Base-by-base conservation (phyloP, 2,888 invertebrate species). In the Leptinotarsa haldemani region DNA sequence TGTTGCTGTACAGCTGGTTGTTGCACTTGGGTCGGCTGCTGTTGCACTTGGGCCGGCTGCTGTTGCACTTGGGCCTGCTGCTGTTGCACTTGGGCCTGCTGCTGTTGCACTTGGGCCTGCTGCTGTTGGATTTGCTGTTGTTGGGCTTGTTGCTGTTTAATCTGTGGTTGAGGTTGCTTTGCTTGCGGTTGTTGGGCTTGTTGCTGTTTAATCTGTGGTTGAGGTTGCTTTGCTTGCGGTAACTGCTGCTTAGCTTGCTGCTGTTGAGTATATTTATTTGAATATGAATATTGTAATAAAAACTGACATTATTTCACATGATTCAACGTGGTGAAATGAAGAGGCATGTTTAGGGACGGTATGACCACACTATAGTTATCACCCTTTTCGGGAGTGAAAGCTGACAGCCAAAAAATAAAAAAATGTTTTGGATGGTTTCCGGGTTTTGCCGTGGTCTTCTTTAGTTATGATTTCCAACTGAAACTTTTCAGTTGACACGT, bases 161-260 rank as follows among this genome's bases (percentile, higher is more conserved):
- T 77, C 56, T 71, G 79, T 25, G 74, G 71, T 53, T 53, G 65
- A 18, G 22, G 79, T 16, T 74, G 77, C 22, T 68, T 73, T n/a
- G 65, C n/a, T 15, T 12, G 25, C 13, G 22, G 58, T 12, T n/a
- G n/a, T n/a, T n/a, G 67, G 4, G 22, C 67, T 40, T n/a, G 61
- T 20, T 67, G 67, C 16, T 68, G 79, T 50, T 69, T 65, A 25
- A 69, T 77, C 56, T 71, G 79, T 25, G 74, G 71, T 53, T 53
- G 65, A 18, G 22, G 79, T 16, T 74, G 77, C 22, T 68, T 73
- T n/a, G 65, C n/a, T 15, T 12, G 25, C 13, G 22, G 58, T 12
- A 22, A 7, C 22, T 12, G 22, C 25, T 20, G 58, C 9, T 61
- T 48, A 13, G 15, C n/a, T 61, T 22, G 58, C n/a, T 61, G 61